Base-by-base conservation (phyloP, 2,888 invertebrate species). In the Hirtodrosophila confusa region DNA sequence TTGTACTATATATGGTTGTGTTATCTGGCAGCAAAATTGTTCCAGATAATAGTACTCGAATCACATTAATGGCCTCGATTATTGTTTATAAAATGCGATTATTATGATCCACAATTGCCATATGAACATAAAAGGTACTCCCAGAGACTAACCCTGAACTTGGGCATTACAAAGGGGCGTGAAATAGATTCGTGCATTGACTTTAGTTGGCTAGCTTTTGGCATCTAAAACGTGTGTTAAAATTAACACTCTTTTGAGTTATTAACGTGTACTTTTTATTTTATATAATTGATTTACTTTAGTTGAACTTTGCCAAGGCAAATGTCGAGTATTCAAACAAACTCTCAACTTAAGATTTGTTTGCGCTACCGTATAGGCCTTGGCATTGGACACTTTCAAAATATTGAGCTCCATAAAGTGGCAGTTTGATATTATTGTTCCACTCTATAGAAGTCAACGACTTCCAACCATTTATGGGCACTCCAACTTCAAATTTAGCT, bases 281-380 rank as follows among this genome's bases (percentile, higher is more conserved):
- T 29, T 29, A 43, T 36, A 50, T 47, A 71, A 71, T 62, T 66
- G 57, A 56, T 57, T 61, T 39, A 43, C 17, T 41, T 36, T 24
- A 35, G 17, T 24, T 75, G 61, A 71, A 66, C 71, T 58, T 49
- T 35, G 9, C 4, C 66, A 74, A 74, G 71, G 71, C 36, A 58
- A 58, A 40, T 43, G 33, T 10, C 35, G 31, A 56, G 47, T 23
- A 39, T 35, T 9, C 10, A 23, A 23, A n/a, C 36, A 33, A 56
- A 39, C 37, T 37, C 10, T 11, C 29, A 39, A 43, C 44, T 57
- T 40, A 10, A 54, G 39, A 61, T 47, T 56, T 27, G 35, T 23
- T 51, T 62, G 33, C 10, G 60, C 60, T 61, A 66, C 65, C 45
- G 60, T 49, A 6, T 54, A 17, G 65, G 11, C 75, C 65, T 55